phyloP scores from a whole-genome alignment of 23 tunicate species.

The Phallusia fumigata region DNA sequence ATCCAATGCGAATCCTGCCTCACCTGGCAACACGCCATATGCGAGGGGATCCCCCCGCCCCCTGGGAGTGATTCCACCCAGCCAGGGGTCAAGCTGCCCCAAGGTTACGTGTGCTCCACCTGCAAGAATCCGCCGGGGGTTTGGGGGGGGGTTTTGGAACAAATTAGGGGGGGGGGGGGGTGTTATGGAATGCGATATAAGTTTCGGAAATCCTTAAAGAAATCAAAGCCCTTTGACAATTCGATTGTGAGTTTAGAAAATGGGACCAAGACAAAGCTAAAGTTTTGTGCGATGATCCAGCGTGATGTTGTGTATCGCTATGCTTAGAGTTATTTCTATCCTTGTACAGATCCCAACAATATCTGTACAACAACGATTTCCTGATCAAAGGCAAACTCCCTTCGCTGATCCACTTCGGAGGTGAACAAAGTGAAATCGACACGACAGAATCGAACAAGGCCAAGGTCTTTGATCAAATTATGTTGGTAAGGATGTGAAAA shows the following conservation, averaged over 20 bases:
- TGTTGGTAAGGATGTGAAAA: constrained; percentile 57
- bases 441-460: constrained; percentile 8
- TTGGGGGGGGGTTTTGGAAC: constrained; percentile 46
- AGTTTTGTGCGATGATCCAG: too few species aligned
- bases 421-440: background rate
- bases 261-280: background rate
- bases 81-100: background rate
- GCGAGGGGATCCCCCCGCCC: constrained; percentile 67
- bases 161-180: background rate
- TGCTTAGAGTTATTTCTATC: too few species aligned
- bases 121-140: constrained; percentile 75
- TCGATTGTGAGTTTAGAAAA: too few species aligned
- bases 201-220: constrained; percentile 15
- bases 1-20: constrained; percentile 79
- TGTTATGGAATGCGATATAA: too few species aligned
- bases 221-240: too few species aligned
- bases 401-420: constrained; percentile 7
- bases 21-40: constrained; percentile 82
- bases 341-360: too few species aligned
- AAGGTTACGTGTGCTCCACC: constrained; percentile 43
- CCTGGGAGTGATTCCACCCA: background rate
- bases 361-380: constrained; percentile 75
- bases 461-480: constrained; percentile 34
- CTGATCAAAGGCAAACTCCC: constrained; percentile 76
- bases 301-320: too few species aligned